Evolutionary conservation across 2,797 vertebrate genomes (phyloP), one percentile per base, ranked within the genome.

Genomic region (Esox lucius): DNA sequence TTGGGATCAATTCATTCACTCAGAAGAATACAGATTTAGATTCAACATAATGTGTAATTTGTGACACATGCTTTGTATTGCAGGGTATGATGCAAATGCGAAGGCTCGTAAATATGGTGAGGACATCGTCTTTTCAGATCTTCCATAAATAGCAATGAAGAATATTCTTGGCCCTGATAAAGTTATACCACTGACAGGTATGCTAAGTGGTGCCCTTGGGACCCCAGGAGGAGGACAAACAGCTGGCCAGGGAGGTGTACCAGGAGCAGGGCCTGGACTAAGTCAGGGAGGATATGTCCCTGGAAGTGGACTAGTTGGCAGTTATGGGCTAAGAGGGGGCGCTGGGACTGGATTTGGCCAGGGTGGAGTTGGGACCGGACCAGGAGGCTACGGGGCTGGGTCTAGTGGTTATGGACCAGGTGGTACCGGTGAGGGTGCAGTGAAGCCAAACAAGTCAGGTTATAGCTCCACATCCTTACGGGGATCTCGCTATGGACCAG

Each of bases 81-180:
- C 64, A 11, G 87, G 88, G 17, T 81, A 89, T 83, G 69, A 75
- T 65, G 49, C 68, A 17, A 48, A 17, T 19, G 68, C 68, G 11
- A 48, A 48, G 88, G 90, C 93, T 0, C 88, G 89, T 0, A 94
- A 94, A 92, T 94, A 93, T 82, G 93, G 93, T 93, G 76, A 84
- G 87, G 76, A 46, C 28, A 13, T 53, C 17, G 1, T 24, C 0
- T 11, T 61, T 61, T 61, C 22, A 12, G 11, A 61, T 26, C n/a
- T 61, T 61, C 22, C 56, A 61, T 24, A 24, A 61, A 61, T 24
- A 24, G 7, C n/a, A n/a, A 9, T 6, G 7, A 61, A 12, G n/a
- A 61, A 61, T 1, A 1, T 11, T 24, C 3, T 61, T 61, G 7
- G 22, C 24, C n/a, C 56, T 61, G n/a, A 61, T 66, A 5, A 31